These are phyloP conservation scores for Burhinus oedicnemus DNA, from an alignment of 2,113 vertebrate species.

Conservation along the genomic window DNA sequence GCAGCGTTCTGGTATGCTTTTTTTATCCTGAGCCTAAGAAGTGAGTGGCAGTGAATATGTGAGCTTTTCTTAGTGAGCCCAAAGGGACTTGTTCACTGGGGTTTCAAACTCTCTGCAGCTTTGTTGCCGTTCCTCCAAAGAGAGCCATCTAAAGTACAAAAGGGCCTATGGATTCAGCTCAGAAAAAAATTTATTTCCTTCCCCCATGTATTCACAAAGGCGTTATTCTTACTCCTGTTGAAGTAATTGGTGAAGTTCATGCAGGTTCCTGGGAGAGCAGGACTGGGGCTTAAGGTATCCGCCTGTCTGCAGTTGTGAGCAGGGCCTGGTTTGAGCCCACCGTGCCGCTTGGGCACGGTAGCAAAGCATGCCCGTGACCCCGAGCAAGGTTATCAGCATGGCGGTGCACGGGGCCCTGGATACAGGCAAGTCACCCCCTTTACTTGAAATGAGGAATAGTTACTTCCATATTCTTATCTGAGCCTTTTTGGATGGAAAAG, in stretches of 20 bases:
- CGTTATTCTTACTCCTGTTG: neutral
- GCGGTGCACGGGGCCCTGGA: neutral
- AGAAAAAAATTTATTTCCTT: neutral
- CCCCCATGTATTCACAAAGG: neutral
- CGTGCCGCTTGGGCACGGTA: no score
- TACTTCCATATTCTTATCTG: neutral
- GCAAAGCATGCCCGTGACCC: accelerated
- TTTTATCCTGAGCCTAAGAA: neutral
- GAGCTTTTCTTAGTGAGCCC: neutral
- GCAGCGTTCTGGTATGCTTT: neutral
- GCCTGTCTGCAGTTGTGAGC: accelerated
- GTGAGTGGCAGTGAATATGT: neutral
- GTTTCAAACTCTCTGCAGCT: neutral
- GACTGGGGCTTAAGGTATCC: neutral
- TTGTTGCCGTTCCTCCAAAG: neutral
- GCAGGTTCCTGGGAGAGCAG: neutral
- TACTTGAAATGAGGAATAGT: neutral
- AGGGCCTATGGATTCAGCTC: neutral
- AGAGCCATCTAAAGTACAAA: neutral
- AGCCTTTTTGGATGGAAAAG: neutral
- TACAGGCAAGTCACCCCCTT: neutral
- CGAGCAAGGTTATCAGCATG: neutral
- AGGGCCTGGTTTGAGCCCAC: neutral
- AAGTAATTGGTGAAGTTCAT: neutral
- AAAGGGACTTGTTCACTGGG: neutral